phyloP scores from a whole-genome alignment of 2,113 vertebrate genomes.

The Lichenostomus cassidix region DNA sequence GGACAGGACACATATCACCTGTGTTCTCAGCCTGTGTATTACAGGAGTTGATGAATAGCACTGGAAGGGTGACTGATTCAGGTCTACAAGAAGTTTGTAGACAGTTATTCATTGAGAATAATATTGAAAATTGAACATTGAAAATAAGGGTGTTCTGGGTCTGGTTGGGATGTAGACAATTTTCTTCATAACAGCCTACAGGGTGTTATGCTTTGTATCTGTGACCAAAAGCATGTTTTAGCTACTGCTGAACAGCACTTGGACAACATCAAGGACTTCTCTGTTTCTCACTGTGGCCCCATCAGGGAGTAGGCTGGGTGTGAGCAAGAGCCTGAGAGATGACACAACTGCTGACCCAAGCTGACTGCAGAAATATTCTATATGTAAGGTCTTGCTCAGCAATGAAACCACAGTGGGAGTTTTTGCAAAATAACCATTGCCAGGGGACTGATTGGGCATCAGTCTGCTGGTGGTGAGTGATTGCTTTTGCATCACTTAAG shows the following conservation, averaged over 20 bases:
- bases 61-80: not conserved
- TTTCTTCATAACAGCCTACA: not conserved
- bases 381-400: not conserved
- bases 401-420: not conserved
- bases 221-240: not conserved
- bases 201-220: not conserved
- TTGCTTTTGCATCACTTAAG: no score
- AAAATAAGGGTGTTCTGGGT: not conserved
- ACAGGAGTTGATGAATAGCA: not conserved
- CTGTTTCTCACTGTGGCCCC: not conserved
- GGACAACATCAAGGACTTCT: not conserved
- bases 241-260: not conserved
- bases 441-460: no score
- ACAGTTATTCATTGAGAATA: not conserved
- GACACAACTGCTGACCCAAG: not conserved
- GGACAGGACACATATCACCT: no score
- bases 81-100: not conserved
- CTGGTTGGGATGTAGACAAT: not conserved
- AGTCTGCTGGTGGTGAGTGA: no score
- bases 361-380: not conserved
- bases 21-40: not conserved
- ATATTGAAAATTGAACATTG: no score
- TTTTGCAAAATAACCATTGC: not conserved
- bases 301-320: not conserved
- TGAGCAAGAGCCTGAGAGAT: not conserved